These are phyloP conservation scores for Atopsyche davidsoni DNA, from an alignment of 1,140 invertebrate genomes.

Conservation along the genomic window DNA sequence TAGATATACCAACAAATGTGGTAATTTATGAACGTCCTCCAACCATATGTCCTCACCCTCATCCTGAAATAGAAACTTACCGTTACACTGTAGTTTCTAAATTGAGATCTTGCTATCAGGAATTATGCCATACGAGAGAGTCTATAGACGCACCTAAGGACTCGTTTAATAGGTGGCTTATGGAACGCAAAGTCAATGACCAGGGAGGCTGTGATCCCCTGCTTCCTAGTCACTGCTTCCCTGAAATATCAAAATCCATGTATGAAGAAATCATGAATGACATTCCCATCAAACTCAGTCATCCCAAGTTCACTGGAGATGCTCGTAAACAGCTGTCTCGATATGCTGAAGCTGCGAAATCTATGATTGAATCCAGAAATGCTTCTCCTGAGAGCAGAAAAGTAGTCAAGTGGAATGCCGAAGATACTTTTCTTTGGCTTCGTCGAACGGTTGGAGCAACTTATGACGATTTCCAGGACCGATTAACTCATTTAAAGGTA, in stretches of 20 bases:
- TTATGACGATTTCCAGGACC: conserved; percentile 91
- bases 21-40: conserved; percentile 86
- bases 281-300: conserved; percentile 91
- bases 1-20: conserved; percentile 89
- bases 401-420: conserved; percentile 97
- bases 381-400: conserved; percentile 91
- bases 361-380: conserved; percentile 90
- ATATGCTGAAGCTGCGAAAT: conserved; percentile 94
- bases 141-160: conserved; percentile 92
- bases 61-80: conserved; percentile 85
- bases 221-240: conserved; percentile 83
- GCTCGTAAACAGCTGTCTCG: conserved; percentile 91
- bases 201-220: conserved; percentile 77
- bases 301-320: conserved; percentile 92
- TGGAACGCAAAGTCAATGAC: conserved; percentile 92
- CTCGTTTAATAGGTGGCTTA: conserved; percentile 93
- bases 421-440: conserved; percentile 95
- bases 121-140: conserved; percentile 89
- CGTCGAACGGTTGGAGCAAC: conserved; percentile 89
- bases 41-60: conserved; percentile 79
- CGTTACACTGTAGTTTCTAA: conserved; percentile 74
- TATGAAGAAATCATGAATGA: conserved; percentile 98
- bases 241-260: conserved; percentile 91
- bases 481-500: conserved; percentile 63
- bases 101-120: conserved; percentile 85